Evolutionary conservation across 1,140 invertebrate species (phyloP).

Genomic region (Eriosoma lanigerum): DNA sequence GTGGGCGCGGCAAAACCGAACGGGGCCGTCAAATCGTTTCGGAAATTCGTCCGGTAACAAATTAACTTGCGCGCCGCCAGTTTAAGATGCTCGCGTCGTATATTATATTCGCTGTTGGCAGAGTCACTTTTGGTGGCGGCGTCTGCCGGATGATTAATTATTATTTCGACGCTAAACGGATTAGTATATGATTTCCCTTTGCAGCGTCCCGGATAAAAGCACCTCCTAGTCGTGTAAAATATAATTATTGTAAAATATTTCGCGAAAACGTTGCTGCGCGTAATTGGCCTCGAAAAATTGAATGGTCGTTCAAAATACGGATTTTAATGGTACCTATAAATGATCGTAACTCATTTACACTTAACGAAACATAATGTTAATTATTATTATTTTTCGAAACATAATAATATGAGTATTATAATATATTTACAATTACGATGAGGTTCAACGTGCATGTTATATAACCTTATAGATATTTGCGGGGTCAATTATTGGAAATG

Average conservation of each 20-base stretch:
- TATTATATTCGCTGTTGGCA: neutral
- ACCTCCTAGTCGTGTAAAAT: neutral
- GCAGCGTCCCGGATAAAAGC: neutral
- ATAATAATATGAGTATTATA: no score
- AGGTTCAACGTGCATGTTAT: no score
- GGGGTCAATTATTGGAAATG: no score
- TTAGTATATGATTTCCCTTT: no score
- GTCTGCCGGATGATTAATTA: constrained; percentile 37
- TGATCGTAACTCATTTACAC: no score
- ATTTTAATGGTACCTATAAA: no score
- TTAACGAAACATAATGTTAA: no score
- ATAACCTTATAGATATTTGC: no score
- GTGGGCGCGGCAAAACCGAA: constrained; percentile 6
- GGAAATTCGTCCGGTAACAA: constrained; percentile 48
- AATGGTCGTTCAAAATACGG: no score
- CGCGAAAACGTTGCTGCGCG: constrained; percentile 28
- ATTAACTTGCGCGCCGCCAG: constrained; percentile 31
- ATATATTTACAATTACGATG: no score
- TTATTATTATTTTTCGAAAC: no score
- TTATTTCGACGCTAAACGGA: constrained; percentile 46
- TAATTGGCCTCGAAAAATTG: constrained; percentile 48
- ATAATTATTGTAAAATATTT: no score
- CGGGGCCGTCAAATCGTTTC: constrained; percentile 44
- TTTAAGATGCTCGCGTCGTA: neutral
- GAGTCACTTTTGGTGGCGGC: neutral